Evolutionary conservation across 2,113 vertebrate genomes (phyloP), one percentile per base, ranked within the genome.

Genomic region (Macheiramphus alcinus): DNA sequence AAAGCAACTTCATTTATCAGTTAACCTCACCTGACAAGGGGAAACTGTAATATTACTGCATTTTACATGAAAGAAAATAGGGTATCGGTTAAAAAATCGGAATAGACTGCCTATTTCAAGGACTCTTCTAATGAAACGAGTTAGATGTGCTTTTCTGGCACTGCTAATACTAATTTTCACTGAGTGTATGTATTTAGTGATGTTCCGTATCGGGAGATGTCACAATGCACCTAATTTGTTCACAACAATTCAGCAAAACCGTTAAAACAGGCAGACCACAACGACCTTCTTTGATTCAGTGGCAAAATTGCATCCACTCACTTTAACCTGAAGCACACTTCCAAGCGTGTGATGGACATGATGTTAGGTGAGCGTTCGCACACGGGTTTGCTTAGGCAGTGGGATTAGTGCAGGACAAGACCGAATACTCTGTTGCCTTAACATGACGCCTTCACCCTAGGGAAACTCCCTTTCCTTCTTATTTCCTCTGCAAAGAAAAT

Each of bases 251-350:
- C 34, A 16, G 12, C 38, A 75, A 90, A 92, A 55, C 9, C 25
- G 65, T 40, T 40, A 15, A 31, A 80, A 56, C 10, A 40, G 10
- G 27, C 43, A 93, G 48, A 92, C 9, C 18, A 43, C 26, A 59
- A 62, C 0, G 2, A 59, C 18, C 18, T 90, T 75, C 5, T 2
- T 0, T 72, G 13, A 26, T 63, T 88, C 52, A 32, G 17, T 12
- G 65, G 55, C 84, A 91, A 91, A 92, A 85, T 1, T 22, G 13
- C 16, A 59, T 25, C 48, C 43, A 29, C 10, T 86, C 32, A 7
- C 65, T 87, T 88, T 32, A 83, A 73, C 20, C 27, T 29, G 22
- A 88, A 80, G 40, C 19, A 78, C 16, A 18, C 17, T 48, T 82
- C 29, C 17, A n/a, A 61, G 27, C 1, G 1, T 21, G 50, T 38